These are phyloP conservation scores for Nyleta sp. DNA, from an alignment of 2,888 invertebrate genomes.

Conservation along the genomic window DNA sequence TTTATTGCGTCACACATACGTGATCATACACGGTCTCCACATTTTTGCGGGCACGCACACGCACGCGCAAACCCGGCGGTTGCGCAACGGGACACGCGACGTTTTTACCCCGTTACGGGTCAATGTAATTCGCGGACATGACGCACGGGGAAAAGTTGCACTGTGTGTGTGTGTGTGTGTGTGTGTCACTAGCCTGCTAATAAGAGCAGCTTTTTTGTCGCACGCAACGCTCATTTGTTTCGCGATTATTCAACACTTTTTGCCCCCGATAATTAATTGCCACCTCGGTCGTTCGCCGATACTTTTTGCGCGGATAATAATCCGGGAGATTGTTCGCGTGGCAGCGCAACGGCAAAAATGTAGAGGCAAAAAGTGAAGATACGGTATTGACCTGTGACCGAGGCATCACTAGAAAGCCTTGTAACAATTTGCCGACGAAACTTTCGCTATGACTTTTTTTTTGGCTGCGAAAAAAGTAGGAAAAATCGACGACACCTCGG, in stretches of 20 bases:
- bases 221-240: constrained; percentile 17
- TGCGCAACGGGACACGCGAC: constrained; percentile 37
- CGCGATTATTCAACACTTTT: constrained; percentile 15
- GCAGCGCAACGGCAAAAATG: background rate
- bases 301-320: constrained; percentile 26
- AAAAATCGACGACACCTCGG: background rate
- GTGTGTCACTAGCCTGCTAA: constrained; percentile 34
- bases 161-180: too few species aligned
- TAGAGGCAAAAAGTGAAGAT: constrained; percentile 26
- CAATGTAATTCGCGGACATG: constrained; percentile 24
- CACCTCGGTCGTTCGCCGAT: background rate
- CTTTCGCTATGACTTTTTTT: constrained; percentile 63
- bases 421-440: constrained; percentile 71
- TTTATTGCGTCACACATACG: constrained; percentile 40
- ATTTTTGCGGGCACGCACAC: constrained; percentile 24
- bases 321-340: background rate
- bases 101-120: constrained; percentile 32
- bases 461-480: background rate
- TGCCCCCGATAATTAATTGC: background rate
- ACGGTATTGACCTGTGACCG: constrained; percentile 62
- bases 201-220: constrained; percentile 19
- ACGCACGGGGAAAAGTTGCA: constrained; percentile 9
- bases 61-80: constrained; percentile 10
- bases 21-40: constrained; percentile 9
- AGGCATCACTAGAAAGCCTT: constrained; percentile 70